A percentile compares a stretch with the other conserved stretches of the same genome.
phyloP scores from a whole-genome alignment of 2,888 invertebrate genomes.

The Melikaiella ostensackeni region DNA sequence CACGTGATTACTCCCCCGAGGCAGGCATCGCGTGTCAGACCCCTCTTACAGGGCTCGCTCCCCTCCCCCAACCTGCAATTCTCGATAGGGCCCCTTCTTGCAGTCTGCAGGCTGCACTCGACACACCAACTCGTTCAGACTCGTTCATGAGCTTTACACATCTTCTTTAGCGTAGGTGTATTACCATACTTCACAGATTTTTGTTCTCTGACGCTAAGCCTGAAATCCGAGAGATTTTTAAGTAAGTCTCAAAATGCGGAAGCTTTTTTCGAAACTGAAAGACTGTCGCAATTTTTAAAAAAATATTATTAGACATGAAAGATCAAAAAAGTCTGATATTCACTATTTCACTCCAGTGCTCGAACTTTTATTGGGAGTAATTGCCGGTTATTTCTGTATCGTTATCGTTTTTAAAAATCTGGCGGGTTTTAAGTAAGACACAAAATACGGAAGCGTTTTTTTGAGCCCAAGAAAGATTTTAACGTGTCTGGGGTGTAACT shows the following conservation, averaged over 20 bases:
- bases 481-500: neutral
- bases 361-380: neutral
- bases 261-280: neutral
- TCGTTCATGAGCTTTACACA: constrained; percentile 3
- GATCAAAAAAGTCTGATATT: neutral
- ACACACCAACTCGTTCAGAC: constrained; percentile 4
- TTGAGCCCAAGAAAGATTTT: neutral
- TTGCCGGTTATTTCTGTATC: neutral
- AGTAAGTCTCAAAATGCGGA: neutral
- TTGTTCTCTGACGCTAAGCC: neutral
- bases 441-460: constrained; percentile 2
- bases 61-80: constrained; percentile 39
- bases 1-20: constrained; percentile 75
- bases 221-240: neutral
- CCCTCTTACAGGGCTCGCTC: constrained; percentile 69
- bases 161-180: constrained; percentile 24
- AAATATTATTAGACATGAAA: neutral
- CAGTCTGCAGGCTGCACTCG: constrained; percentile 26
- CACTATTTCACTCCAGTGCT: neutral
- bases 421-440: neutral
- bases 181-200: neutral
- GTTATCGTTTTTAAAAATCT: neutral
- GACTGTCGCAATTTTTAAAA: neutral
- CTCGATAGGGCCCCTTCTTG: constrained; percentile 3
- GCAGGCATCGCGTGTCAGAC: constrained; percentile 76